Evolutionary conservation across 2,797 vertebrate genomes (phyloP).

Genomic region (Carcharodon carcharias): DNA sequence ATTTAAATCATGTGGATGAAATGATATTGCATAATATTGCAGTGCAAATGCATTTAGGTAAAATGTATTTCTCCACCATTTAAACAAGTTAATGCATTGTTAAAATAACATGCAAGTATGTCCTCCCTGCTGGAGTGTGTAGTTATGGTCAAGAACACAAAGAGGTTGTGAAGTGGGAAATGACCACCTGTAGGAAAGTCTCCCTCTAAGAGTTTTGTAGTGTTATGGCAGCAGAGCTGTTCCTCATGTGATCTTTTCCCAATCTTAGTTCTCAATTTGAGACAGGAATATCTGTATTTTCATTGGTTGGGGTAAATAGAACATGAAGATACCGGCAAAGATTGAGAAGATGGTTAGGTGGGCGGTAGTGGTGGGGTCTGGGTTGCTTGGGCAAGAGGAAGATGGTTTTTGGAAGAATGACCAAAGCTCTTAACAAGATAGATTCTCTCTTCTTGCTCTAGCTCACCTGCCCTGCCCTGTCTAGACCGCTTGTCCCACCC

Average conservation of each 20-base stretch:
- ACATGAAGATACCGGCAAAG: no score
- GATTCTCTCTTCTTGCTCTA: no score
- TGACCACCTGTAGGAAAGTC: not conserved
- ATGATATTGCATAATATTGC: not conserved
- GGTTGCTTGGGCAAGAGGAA: no score
- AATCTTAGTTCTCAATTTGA: not conserved
- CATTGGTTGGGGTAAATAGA: no score
- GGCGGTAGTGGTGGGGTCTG: no score
- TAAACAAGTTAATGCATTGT: not conserved
- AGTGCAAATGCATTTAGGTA: not conserved
- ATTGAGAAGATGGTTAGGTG: no score
- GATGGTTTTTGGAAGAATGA: no score
- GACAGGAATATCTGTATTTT: not conserved
- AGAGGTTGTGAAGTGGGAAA: no score
- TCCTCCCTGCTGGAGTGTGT: no score
- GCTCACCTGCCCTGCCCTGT: no score
- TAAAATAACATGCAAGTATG: not conserved
- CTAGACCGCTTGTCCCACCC: no score
- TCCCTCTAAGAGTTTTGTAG: not conserved
- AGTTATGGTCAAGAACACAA: not conserved
- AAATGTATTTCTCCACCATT: not conserved
- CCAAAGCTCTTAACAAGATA: no score
- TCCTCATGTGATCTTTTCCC: not conserved
- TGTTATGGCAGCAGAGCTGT: not conserved
- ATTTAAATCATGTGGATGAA: not conserved